phyloP scores from a whole-genome alignment of 2,888 invertebrate genomes.

The Lacanobia wlatinum region DNA sequence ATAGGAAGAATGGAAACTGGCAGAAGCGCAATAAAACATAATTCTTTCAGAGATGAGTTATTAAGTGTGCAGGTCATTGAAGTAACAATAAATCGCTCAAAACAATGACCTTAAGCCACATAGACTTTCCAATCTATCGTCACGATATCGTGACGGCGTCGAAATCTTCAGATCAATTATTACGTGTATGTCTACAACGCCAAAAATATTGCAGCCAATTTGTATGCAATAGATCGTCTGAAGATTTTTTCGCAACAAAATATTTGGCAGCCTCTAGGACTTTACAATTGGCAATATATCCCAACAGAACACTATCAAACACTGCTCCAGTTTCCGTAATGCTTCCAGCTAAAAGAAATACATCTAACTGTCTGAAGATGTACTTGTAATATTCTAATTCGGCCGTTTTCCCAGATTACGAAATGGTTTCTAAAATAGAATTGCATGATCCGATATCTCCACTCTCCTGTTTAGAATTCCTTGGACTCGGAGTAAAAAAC shows the following conservation, averaged over 20 bases:
- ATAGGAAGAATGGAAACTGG: background rate
- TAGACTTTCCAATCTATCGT: conserved; percentile 60
- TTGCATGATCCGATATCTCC: conserved; percentile 58
- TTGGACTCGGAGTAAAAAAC: conserved; percentile 67
- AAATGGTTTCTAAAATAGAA: conserved; percentile 58
- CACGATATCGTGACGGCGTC: conserved; percentile 57
- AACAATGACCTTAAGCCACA: conserved; percentile 50
- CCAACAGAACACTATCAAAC: conserved; percentile 42
- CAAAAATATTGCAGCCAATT: conserved; percentile 57
- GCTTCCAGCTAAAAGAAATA: conserved; percentile 46
- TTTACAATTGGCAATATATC: conserved; percentile 57
- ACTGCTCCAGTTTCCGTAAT: conserved; percentile 56
- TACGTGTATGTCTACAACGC: conserved; percentile 51
- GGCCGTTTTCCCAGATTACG: conserved; percentile 56
- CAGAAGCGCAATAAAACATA: conserved; percentile 11
- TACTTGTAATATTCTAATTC: conserved; percentile 54
- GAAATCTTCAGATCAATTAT: conserved; percentile 58
- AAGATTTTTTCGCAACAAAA: conserved; percentile 52
- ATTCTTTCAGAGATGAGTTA: conserved; percentile 29
- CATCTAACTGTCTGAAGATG: conserved; percentile 37
- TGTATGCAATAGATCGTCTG: conserved; percentile 50
- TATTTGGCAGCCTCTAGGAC: conserved; percentile 56
- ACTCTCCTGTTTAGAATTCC: conserved; percentile 64
- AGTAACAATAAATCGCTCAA: conserved; percentile 54
- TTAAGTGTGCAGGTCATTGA: conserved; percentile 41